phyloP scores from a whole-genome alignment of 2,113 vertebrate genomes.

The Stomatorhinus ivindoensis region DNA sequence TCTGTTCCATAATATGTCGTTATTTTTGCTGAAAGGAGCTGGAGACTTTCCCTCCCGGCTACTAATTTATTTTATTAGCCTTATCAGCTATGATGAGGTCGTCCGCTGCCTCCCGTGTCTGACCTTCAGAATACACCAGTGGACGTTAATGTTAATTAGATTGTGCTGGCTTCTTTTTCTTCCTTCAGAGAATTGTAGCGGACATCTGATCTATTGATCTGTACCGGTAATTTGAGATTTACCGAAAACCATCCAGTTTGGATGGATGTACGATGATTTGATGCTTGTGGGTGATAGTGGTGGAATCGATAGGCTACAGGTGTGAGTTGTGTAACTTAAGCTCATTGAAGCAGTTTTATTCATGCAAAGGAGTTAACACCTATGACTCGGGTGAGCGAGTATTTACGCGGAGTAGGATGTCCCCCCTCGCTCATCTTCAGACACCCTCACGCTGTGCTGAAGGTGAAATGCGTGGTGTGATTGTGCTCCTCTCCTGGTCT shows the following conservation, averaged over 20 bases:
- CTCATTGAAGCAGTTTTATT: neutral
- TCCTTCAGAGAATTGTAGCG: neutral
- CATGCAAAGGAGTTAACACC: neutral
- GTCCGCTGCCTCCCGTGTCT: neutral
- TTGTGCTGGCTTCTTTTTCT: neutral
- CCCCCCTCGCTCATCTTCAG: neutral
- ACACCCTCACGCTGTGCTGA: conserved; percentile 50
- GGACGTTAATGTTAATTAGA: neutral
- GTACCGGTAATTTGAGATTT: neutral
- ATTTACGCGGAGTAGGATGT: neutral
- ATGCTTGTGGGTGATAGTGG: neutral
- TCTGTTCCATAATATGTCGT: neutral
- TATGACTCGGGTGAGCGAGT: neutral
- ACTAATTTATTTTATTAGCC: conserved; percentile 7
- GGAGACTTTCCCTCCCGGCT: neutral
- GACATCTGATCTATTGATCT: neutral
- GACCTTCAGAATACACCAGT: neutral
- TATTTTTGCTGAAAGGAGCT: neutral
- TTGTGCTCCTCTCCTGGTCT: conserved; percentile 69
- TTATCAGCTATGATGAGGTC: neutral
- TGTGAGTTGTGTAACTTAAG: neutral
- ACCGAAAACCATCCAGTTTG: neutral
- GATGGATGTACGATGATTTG: neutral
- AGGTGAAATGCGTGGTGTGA: conserved; percentile 71
- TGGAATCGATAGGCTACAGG: neutral